phyloP scores from a whole-genome alignment of 1,140 invertebrate species.

The Apis cerana region DNA sequence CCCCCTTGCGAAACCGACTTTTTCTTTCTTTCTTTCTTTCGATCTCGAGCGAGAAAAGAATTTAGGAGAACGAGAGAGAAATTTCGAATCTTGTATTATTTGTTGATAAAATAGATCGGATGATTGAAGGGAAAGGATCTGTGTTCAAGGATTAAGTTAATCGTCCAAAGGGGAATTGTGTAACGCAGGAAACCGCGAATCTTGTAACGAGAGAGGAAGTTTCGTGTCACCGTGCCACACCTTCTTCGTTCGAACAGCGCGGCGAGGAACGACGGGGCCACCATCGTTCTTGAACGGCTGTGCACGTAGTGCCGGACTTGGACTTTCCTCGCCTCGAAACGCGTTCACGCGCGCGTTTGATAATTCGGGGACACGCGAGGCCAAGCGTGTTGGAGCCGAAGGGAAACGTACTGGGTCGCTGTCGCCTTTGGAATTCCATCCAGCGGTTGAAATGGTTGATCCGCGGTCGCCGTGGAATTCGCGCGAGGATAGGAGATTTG shows the following conservation, averaged over 20 bases:
- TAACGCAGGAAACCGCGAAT: constrained; percentile 6
- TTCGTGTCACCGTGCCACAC: constrained; percentile 25
- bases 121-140: too few relatives aligned
- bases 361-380: constrained; percentile 18
- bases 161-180: background rate
- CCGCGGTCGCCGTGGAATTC: background rate
- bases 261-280: constrained; percentile 4
- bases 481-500: too few relatives aligned
- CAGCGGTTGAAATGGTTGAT: background rate
- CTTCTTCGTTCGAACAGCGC: constrained; percentile 16
- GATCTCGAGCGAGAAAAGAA: too few relatives aligned
- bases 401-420: constrained; percentile 9
- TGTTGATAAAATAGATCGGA: too few relatives aligned
- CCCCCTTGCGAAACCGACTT: constrained; percentile 1
- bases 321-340: constrained; percentile 42
- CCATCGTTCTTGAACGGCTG: constrained; percentile 19
- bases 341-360: constrained; percentile 28
- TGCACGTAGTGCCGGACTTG: constrained; percentile 40
- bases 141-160: too few relatives aligned
- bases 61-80: too few relatives aligned
- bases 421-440: background rate
- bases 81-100: too few relatives aligned
- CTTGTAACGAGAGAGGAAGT: constrained; percentile 1
- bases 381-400: background rate
- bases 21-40: background rate